These are phyloP conservation scores for Typhlichthys eigenmanni DNA, from an alignment of 2,797 vertebrate genomes.

Conservation along the genomic window DNA sequence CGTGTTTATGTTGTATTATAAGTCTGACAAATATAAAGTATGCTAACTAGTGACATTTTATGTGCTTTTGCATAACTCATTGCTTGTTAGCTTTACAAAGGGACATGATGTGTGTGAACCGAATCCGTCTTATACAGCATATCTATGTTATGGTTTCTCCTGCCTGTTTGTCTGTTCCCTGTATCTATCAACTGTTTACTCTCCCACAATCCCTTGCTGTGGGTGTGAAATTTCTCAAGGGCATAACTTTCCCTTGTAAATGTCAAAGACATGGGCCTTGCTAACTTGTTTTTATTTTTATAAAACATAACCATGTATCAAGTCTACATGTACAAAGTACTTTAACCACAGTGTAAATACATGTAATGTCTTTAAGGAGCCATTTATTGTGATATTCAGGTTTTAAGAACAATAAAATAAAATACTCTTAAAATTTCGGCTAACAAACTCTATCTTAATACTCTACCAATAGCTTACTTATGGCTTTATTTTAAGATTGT, in stretches of 20 bases:
- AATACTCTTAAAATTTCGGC: too few species aligned
- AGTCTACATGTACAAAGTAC: not conserved
- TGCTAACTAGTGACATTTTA: not conserved
- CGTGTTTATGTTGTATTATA: not conserved
- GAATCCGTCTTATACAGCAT: too few species aligned
- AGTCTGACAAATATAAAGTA: conserved; percentile 4
- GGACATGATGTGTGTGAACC: not conserved
- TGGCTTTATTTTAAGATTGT: too few species aligned
- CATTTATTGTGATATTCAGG: conserved; percentile 31
- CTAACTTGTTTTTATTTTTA: not conserved
- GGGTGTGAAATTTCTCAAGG: not conserved
- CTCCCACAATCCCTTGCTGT: conserved; percentile 13
- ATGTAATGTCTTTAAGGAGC: conserved; percentile 12
- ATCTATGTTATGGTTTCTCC: not conserved
- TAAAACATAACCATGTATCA: not conserved
- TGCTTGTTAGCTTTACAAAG: too few species aligned
- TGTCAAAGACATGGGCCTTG: not conserved
- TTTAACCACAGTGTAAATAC: not conserved
- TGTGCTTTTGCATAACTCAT: too few species aligned
- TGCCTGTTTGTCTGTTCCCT: not conserved
- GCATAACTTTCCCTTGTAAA: not conserved
- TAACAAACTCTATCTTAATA: too few species aligned
- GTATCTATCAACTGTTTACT: not conserved
- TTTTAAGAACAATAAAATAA: too few species aligned
- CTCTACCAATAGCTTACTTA: too few species aligned